Evolutionary conservation across 1,140 invertebrate species (phyloP).

Genomic region (Apis florea): DNA sequence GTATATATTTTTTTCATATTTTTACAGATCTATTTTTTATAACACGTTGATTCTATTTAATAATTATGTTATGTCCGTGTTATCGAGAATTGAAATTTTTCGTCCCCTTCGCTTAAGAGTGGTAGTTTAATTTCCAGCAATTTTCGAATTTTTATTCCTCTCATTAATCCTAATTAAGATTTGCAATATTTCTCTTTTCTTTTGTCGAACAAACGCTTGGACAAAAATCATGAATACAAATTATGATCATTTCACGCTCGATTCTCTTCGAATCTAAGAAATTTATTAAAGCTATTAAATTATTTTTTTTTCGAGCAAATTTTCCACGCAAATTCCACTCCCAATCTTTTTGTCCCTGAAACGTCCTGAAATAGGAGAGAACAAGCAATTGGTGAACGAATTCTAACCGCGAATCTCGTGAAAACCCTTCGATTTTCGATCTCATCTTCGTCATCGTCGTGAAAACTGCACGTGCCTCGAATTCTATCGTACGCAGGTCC

Average conservation of each 20-base stretch:
- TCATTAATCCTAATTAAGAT: not conserved
- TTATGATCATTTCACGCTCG: too few species aligned
- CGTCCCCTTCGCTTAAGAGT: too few species aligned
- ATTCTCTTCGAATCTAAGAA: too few species aligned
- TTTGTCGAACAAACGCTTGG: not conserved
- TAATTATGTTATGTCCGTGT: too few species aligned
- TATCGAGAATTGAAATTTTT: too few species aligned
- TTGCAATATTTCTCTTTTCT: not conserved
- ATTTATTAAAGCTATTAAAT: too few species aligned
- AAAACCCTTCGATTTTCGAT: conserved; percentile 13
- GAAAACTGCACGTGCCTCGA: conserved; percentile 56
- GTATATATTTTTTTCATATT: not conserved
- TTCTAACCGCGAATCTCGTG: not conserved
- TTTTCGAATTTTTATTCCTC: too few species aligned
- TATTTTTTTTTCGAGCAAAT: not conserved
- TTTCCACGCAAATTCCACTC: not conserved
- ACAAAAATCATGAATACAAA: too few species aligned
- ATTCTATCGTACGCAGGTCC: conserved; percentile 43
- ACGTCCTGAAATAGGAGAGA: not conserved
- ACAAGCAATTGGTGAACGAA: not conserved
- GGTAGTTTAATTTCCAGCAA: too few species aligned
- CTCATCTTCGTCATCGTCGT: conserved; percentile 27
- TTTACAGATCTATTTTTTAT: not conserved
- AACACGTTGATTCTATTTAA: too few species aligned
- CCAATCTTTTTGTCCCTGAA: not conserved